phyloP scores from a whole-genome alignment of 2,113 vertebrate genomes.

The Porphyrio hochstetteri region DNA sequence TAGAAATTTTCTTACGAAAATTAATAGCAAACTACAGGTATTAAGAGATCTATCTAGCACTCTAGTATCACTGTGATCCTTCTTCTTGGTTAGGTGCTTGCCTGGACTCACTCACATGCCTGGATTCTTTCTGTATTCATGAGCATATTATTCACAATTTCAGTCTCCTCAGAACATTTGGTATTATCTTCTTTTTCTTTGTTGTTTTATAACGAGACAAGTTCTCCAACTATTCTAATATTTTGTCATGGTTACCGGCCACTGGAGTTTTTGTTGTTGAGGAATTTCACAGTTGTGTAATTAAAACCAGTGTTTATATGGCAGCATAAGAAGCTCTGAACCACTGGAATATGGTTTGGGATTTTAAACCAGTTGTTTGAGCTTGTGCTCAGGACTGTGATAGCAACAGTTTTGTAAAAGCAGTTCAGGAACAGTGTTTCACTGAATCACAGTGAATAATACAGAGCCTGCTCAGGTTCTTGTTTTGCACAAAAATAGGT shows the following conservation, averaged over 20 bases:
- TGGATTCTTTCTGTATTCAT: neutral
- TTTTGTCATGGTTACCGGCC: neutral
- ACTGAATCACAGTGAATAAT: neutral
- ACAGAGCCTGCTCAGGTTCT: neutral
- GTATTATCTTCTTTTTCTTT: neutral
- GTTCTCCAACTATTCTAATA: neutral
- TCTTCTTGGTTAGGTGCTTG: neutral
- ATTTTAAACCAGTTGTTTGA: neutral
- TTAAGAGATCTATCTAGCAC: neutral
- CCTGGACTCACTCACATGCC: neutral
- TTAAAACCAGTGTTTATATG: neutral
- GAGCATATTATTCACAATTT: neutral
- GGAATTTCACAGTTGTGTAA: neutral
- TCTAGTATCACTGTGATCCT: neutral
- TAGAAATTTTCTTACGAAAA: neutral
- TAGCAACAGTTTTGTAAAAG: neutral
- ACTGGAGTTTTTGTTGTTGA: neutral
- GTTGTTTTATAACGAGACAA: neutral
- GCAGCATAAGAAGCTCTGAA: neutral
- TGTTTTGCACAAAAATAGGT: neutral
- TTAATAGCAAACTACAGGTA: neutral
- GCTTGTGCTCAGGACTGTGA: neutral
- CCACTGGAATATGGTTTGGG: neutral
- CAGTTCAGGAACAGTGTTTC: neutral
- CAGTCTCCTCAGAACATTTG: neutral